Percentiles rank a stretch among this genome's conserved stretches.
phyloP scores from a whole-genome alignment of 2,113 vertebrate genomes.

The Taurulus bubalis region DNA sequence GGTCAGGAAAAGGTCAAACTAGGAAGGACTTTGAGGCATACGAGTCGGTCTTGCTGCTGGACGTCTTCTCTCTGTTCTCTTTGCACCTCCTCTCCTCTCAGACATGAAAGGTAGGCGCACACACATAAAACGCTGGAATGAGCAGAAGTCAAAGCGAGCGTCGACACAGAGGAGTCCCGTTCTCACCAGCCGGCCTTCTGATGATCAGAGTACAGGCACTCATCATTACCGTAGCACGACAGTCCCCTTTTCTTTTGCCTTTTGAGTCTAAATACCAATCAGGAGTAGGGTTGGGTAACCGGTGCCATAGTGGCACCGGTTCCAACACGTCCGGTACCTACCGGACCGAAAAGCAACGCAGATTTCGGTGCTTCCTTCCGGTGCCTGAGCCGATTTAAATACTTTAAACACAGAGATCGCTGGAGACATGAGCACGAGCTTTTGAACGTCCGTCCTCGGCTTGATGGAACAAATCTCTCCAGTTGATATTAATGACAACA shows the following conservation, averaged over 20 bases:
- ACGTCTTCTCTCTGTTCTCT: constrained; percentile 63
- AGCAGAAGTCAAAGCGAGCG: constrained; percentile 27
- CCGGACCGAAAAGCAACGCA: too few species aligned
- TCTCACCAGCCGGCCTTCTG: constrained; percentile 45
- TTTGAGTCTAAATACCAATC: constrained; percentile 15
- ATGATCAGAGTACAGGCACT: constrained; percentile 20
- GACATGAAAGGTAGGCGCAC: constrained; percentile 58
- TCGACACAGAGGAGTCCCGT: constrained; percentile 19
- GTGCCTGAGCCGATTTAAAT: too few species aligned
- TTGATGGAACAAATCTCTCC: too few species aligned
- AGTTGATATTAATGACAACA: too few species aligned
- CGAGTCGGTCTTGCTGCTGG: constrained; percentile 22
- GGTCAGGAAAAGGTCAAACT: constrained; percentile 34
- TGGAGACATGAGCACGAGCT: too few species aligned
- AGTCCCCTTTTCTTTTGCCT: neutral
- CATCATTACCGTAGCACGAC: constrained; percentile 20
- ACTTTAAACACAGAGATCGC: too few species aligned
- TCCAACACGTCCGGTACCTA: too few species aligned
- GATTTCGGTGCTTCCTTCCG: too few species aligned
- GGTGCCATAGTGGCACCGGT: too few species aligned
- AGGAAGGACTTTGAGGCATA: constrained; percentile 33
- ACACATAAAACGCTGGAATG: constrained; percentile 54
- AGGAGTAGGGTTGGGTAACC: too few species aligned
- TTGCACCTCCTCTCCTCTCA: constrained; percentile 41
- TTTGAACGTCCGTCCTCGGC: too few species aligned